Conservation (phyloP, 2,888 invertebrate species). For the Choristoneura rosaceana region DNA sequence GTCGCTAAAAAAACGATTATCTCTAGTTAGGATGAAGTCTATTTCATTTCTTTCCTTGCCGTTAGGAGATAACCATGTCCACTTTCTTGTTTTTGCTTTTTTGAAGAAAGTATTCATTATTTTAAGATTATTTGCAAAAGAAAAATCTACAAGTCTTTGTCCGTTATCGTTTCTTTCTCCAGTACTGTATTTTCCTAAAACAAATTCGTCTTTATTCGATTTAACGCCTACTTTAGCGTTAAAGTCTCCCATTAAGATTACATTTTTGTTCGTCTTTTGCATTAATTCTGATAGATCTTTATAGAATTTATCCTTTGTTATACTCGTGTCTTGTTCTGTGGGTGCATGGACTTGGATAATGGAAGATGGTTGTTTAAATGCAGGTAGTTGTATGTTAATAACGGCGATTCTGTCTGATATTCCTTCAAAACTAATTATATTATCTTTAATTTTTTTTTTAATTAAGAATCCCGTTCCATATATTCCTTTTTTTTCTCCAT, state of each 20-base stretch:
- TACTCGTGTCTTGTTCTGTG: constrained; percentile 21
- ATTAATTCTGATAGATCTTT: not conserved
- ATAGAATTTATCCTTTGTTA: not conserved
- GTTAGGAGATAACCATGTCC: not conserved
- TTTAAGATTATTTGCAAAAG: too few relatives aligned
- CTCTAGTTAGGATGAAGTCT: not conserved
- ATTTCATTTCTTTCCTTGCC: not conserved
- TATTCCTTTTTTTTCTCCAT: constrained; percentile 38
- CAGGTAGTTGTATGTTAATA: constrained; percentile 37
- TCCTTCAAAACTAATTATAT: constrained; percentile 41
- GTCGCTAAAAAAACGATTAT: not conserved
- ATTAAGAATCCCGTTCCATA: constrained; percentile 9
- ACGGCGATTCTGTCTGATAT: constrained; percentile 43
- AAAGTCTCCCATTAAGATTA: too few relatives aligned
- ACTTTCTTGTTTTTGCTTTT: too few relatives aligned
- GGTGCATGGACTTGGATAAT: too few relatives aligned
- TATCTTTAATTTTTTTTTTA: constrained; percentile 43
- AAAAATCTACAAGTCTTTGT: too few relatives aligned
- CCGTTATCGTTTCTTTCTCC: not conserved
- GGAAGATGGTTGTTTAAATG: constrained; percentile 21
- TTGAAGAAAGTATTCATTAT: too few relatives aligned
- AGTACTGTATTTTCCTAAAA: not conserved
- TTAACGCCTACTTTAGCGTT: not conserved
- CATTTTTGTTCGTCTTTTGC: not conserved
- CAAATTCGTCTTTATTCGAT: not conserved